Conservation (phyloP, 2,888 invertebrate species). For the Ceramica pisi region DNA sequence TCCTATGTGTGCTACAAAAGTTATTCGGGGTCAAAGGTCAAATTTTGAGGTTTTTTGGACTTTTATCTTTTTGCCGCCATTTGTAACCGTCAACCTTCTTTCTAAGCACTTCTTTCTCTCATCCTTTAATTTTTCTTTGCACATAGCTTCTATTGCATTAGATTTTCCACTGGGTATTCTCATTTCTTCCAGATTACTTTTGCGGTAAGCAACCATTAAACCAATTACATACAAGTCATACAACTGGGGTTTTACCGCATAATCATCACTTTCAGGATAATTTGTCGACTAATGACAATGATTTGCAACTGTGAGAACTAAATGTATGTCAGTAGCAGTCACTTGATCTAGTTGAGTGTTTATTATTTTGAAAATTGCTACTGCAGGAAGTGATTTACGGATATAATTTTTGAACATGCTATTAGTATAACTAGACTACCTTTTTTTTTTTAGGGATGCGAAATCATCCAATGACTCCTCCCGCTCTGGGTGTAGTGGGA, state of each 20-base stretch:
- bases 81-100: no score
- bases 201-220: constrained; percentile 54
- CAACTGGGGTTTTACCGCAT: constrained; percentile 45
- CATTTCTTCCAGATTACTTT: constrained; percentile 21
- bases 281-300: constrained; percentile 42
- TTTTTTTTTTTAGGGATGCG: no score
- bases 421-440: no score
- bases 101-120: no score
- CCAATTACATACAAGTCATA: constrained; percentile 19
- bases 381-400: not conserved
- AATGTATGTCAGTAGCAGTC: constrained; percentile 22
- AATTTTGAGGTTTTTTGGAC: no score
- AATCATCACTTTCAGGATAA: constrained; percentile 54
- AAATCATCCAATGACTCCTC: no score
- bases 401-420: not conserved
- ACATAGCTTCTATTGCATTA: not conserved
- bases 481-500: no score
- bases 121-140: no score
- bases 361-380: not conserved
- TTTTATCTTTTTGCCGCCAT: no score
- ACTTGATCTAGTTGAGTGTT: constrained; percentile 18
- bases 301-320: constrained; percentile 24
- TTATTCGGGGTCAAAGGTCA: no score
- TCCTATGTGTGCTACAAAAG: no score
- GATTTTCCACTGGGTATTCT: constrained; percentile 29